These are phyloP conservation scores for Drosophila kikkawai DNA, from an alignment of 1,140 invertebrate genomes.

Conservation along the genomic window DNA sequence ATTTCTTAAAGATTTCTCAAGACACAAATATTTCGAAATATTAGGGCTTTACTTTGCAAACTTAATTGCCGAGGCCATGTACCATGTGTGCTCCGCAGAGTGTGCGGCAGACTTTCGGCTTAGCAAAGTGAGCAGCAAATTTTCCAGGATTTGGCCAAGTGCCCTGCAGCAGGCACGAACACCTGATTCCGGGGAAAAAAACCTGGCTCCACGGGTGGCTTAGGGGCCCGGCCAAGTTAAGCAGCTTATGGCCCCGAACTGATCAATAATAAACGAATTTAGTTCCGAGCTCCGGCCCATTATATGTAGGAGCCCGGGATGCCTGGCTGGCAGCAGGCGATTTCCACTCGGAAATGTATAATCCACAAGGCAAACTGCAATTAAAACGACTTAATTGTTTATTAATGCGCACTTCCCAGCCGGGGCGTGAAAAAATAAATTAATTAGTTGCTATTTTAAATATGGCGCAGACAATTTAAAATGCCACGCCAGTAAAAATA, in stretches of 20 bases:
- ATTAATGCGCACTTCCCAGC: conserved; percentile 75
- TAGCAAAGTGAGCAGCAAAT: conserved; percentile 31
- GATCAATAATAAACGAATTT: conserved; percentile 55
- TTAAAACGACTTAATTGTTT: conserved; percentile 79
- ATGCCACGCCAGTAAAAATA: conserved; percentile 60
- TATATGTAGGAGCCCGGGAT: conserved; percentile 7
- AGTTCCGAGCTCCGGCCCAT: conserved; percentile 20
- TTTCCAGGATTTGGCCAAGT: conserved; percentile 31
- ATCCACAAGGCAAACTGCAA: conserved; percentile 55
- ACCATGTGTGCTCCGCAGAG: conserved; percentile 7
- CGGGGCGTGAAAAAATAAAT: conserved; percentile 74
- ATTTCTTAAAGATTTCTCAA: no score
- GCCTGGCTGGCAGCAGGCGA: background rate
- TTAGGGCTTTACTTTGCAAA: background rate
- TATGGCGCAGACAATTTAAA: conserved; percentile 77
- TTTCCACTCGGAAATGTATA: conserved; percentile 46
- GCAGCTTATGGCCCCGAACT: conserved; percentile 49
- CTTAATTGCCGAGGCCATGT: conserved; percentile 5
- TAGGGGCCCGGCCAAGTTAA: conserved; percentile 27
- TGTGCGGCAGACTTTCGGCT: conserved; percentile 21
- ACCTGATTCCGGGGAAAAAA: conserved; percentile 17
- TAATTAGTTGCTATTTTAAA: conserved; percentile 81
- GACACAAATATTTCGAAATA: background rate
- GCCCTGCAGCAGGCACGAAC: conserved; percentile 14
- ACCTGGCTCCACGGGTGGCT: conserved; percentile 8